Percentiles rank a stretch among this genome's conserved stretches.
Evolutionary conservation across 2,888 invertebrate genomes (phyloP).

Genomic region (Halictus ligatus): DNA sequence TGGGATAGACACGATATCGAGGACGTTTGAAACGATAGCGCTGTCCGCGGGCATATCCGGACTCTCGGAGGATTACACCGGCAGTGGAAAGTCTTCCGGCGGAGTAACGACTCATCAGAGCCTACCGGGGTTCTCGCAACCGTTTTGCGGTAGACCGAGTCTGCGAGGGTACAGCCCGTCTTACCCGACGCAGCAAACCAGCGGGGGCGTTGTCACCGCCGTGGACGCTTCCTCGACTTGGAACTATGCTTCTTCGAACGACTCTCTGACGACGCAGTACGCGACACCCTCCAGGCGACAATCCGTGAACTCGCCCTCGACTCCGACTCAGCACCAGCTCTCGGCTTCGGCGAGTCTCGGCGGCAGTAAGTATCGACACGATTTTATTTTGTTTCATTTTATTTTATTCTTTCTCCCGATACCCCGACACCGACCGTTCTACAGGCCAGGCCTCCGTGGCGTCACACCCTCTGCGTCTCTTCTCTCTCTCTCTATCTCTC

Average conservation of each 20-base stretch:
- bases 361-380: conserved; percentile 87
- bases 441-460: neutral
- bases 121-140: conserved; percentile 86
- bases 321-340: conserved; percentile 83
- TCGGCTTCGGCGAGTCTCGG: conserved; percentile 90
- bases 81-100: conserved; percentile 78
- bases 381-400: neutral
- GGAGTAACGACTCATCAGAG: conserved; percentile 82
- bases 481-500: too few species aligned
- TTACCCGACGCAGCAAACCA: conserved; percentile 74
- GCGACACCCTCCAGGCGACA: conserved; percentile 63
- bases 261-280: conserved; percentile 71
- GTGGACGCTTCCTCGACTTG: conserved; percentile 68
- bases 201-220: conserved; percentile 17
- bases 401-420: neutral
- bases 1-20: neutral
- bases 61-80: conserved; percentile 78
- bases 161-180: conserved; percentile 79
- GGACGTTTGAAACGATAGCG: conserved; percentile 50
- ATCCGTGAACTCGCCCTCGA: conserved; percentile 62
- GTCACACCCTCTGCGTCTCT: neutral
- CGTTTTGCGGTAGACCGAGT: conserved; percentile 82
- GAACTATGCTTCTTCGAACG: conserved; percentile 70
- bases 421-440: neutral
- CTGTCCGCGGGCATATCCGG: conserved; percentile 67